Evolutionary conservation across 2,888 invertebrate genomes (phyloP).

Genomic region (Hydraecia micacea): DNA sequence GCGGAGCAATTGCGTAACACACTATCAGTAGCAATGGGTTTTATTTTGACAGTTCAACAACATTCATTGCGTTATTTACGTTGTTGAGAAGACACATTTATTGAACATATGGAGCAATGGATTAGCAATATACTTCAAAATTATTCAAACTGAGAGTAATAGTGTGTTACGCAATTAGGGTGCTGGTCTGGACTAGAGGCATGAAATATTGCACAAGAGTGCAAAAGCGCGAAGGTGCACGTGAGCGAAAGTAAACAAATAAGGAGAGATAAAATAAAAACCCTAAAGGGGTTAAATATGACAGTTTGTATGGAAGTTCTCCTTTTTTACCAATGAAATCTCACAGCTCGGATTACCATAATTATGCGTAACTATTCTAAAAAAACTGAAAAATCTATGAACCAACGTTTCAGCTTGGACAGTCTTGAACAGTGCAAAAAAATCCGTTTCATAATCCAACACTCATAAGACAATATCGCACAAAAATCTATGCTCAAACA

Average conservation of each 20-base stretch:
- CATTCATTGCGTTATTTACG: no score
- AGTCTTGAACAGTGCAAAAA: neutral
- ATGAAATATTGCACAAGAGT: neutral
- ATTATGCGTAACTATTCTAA: neutral
- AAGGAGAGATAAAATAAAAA: neutral
- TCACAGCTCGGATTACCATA: neutral
- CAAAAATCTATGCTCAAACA: slow-evolving; percentile 29
- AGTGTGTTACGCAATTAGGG: no score
- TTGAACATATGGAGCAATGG: no score
- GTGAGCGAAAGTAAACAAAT: neutral
- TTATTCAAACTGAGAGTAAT: no score
- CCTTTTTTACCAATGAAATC: neutral
- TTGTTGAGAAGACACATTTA: no score
- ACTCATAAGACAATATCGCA: slow-evolving; percentile 12
- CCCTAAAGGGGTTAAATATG: neutral
- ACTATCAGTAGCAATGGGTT: no score
- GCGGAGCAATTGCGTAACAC: no score
- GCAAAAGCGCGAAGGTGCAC: neutral
- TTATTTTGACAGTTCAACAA: no score
- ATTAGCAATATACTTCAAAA: no score
- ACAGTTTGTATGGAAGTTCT: neutral
- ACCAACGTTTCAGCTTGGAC: neutral
- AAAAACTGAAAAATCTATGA: neutral
- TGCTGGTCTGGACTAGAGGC: neutral
- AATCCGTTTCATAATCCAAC: neutral